These are phyloP conservation scores for Nudaria mundana DNA, from an alignment of 2,888 invertebrate species.

Conservation along the genomic window DNA sequence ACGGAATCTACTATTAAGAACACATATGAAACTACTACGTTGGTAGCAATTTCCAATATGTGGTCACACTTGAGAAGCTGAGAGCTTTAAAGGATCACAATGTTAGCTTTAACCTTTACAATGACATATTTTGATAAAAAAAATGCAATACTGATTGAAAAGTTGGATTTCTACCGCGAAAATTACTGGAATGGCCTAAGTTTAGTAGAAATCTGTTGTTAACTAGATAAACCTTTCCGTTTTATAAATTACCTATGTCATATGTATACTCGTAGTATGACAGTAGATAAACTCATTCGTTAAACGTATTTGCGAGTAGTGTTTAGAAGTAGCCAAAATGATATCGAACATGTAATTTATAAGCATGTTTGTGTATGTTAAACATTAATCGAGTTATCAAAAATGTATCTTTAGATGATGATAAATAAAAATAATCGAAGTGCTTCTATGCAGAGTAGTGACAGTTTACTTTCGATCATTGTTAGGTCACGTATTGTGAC, in stretches of 20 bases:
- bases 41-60: slow-evolving; percentile 22
- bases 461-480: slow-evolving; percentile 46
- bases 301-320: slow-evolving; percentile 68
- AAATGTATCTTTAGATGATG: slow-evolving; percentile 71
- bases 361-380: slow-evolving; percentile 71
- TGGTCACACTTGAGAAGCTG: slow-evolving; percentile 43
- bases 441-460: slow-evolving; percentile 63
- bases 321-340: slow-evolving; percentile 69
- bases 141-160: slow-evolving; percentile 33
- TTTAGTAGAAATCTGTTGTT: slow-evolving; percentile 64
- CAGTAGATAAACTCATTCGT: slow-evolving; percentile 68
- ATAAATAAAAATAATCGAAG: slow-evolving; percentile 51
- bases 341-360: slow-evolving; percentile 62
- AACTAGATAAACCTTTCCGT: slow-evolving; percentile 56
- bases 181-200: slow-evolving; percentile 54
- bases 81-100: slow-evolving; percentile 59
- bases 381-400: slow-evolving; percentile 66
- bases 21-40: slow-evolving; percentile 26
- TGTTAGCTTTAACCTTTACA: slow-evolving; percentile 41
- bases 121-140: slow-evolving; percentile 53
- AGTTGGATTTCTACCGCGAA: slow-evolving; percentile 25
- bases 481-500: slow-evolving; percentile 17
- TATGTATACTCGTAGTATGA: slow-evolving; percentile 38
- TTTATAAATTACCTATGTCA: slow-evolving; percentile 57
- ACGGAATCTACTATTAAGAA: slow-evolving; percentile 23